Conservation (phyloP, 2,797 vertebrate species). For the Melanotaenia maccullochi region DNA sequence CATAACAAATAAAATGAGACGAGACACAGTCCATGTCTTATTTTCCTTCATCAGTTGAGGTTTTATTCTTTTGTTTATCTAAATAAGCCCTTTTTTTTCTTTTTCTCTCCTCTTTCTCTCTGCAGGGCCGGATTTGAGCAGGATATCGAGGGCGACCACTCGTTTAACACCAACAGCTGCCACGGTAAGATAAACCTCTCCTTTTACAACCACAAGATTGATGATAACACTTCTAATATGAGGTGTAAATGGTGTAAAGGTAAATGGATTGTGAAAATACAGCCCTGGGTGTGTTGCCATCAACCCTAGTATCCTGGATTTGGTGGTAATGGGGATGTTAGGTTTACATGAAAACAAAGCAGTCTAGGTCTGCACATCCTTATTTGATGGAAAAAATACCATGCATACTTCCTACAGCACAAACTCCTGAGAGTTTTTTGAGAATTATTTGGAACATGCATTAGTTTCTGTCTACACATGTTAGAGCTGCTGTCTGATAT, state of each 20-base stretch:
- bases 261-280: conserved; percentile 2
- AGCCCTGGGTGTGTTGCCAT: conserved; percentile 2
- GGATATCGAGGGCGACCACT: conserved; percentile 77
- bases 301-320: background rate
- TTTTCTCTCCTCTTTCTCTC: conserved; percentile 3
- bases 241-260: conserved; percentile 8
- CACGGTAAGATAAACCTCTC: conserved; percentile 75
- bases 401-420: background rate
- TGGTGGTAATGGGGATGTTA: background rate
- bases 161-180: conserved; percentile 71
- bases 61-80: conserved; percentile 7
- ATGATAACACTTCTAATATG: background rate
- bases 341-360: background rate
- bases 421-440: background rate
- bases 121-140: conserved; percentile 85
- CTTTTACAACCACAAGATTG: background rate
- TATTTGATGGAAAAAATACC: background rate
- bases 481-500: background rate
- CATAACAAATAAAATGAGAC: conserved; percentile 10
- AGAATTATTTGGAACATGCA: background rate
- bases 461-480: too few species aligned
- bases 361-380: background rate
- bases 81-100: background rate
- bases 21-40: background rate
- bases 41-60: background rate